A percentile compares a stretch with the other conserved stretches of the same genome.
Evolutionary conservation across 2,113 vertebrate species (phyloP).

Genomic region (Boleophthalmus pectinirostris): DNA sequence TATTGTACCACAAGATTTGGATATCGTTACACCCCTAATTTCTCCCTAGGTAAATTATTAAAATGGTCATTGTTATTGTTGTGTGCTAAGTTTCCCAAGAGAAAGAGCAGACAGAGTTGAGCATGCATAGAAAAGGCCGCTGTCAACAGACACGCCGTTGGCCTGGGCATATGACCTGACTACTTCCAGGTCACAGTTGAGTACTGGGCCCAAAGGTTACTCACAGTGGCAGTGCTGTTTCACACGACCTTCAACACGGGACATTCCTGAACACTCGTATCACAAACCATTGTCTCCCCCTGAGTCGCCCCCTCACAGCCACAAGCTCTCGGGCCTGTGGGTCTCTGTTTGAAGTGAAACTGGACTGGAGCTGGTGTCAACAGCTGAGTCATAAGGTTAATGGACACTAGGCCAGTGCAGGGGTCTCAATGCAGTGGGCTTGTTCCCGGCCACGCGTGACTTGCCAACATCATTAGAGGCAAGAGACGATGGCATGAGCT

Average conservation of each 20-base stretch:
- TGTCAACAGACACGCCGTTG: constrained; percentile 67
- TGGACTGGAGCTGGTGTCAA: constrained; percentile 41
- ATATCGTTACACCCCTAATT: too few relatives aligned
- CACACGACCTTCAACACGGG: constrained; percentile 72
- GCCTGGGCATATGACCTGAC: constrained; percentile 65
- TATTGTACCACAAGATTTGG: too few relatives aligned
- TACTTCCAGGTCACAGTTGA: constrained; percentile 68
- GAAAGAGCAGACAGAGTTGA: constrained; percentile 61
- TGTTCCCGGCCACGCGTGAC: constrained; percentile 59
- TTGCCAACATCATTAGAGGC: constrained; percentile 60
- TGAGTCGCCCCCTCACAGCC: constrained; percentile 21
- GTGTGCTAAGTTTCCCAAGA: constrained; percentile 50
- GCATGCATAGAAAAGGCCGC: constrained; percentile 56
- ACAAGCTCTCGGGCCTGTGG: constrained; percentile 34
- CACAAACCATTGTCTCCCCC: constrained; percentile 30
- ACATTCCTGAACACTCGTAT: constrained; percentile 61
- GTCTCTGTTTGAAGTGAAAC: constrained; percentile 58
- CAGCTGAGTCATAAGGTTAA: constrained; percentile 71
- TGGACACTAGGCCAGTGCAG: constrained; percentile 40
- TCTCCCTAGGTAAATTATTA: neutral
- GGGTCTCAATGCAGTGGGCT: constrained; percentile 27
- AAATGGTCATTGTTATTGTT: neutral
- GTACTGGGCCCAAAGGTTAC: constrained; percentile 62
- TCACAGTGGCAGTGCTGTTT: constrained; percentile 67
- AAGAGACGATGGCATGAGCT: constrained; percentile 51